These are phyloP conservation scores for Sphaeramia orbicularis DNA, from an alignment of 2,797 vertebrate species.

Conservation along the genomic window DNA sequence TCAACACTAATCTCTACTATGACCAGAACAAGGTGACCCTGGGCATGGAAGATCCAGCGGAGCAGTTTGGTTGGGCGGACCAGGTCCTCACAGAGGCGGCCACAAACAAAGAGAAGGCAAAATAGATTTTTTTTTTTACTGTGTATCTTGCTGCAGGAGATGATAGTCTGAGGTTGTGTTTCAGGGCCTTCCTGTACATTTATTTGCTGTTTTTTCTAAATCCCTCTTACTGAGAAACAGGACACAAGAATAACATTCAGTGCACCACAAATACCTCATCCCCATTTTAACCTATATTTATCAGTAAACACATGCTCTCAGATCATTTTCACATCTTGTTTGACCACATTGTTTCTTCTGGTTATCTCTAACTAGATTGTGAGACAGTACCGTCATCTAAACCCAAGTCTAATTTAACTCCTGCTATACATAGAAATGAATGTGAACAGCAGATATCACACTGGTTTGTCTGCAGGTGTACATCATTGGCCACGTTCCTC, in stretches of 20 bases:
- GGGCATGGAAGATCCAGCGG: slow-evolving; percentile 85
- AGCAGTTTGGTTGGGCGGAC: slow-evolving; percentile 92
- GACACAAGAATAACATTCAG: neutral
- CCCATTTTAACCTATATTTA: slow-evolving; percentile 1
- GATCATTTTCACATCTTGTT: neutral
- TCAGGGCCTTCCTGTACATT: neutral
- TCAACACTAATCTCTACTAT: slow-evolving; percentile 97
- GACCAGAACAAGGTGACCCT: slow-evolving; percentile 85
- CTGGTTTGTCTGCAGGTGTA: slow-evolving; percentile 88
- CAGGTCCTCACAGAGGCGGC: slow-evolving; percentile 84
- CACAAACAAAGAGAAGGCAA: slow-evolving; percentile 88
- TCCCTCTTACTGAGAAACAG: neutral
- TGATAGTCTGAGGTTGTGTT: neutral
- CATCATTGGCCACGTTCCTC: slow-evolving; percentile 92
- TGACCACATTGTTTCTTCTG: no score
- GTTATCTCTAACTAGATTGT: no score
- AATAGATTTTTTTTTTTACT: neutral
- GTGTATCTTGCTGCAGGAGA: neutral
- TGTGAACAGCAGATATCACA: neutral
- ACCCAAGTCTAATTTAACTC: neutral
- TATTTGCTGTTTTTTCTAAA: neutral
- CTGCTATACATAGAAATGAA: neutral
- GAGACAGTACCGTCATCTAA: neutral
- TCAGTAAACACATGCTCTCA: neutral
- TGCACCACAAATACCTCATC: neutral